phyloP scores from a whole-genome alignment of 1,140 invertebrate species.

The Ruditapes philippinarum region DNA sequence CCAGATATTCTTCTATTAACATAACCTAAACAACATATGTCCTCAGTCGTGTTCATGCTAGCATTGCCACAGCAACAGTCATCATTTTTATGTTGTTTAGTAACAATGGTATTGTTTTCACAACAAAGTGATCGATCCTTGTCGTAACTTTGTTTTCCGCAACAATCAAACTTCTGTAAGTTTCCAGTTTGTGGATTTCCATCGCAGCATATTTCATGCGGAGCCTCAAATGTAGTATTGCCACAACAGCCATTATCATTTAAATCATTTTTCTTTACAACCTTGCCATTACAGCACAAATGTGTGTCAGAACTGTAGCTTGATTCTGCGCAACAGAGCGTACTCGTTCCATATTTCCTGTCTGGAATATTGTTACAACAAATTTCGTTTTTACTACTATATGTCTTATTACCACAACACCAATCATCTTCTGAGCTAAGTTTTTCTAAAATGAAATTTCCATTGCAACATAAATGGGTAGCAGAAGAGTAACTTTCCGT shows the following conservation, averaged over 20 bases:
- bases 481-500: conserved; percentile 9
- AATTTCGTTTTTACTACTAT: conserved; percentile 24
- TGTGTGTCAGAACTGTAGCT: conserved; percentile 14
- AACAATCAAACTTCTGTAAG: not conserved
- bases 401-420: conserved; percentile 32
- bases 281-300: conserved; percentile 13
- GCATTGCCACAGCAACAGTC: conserved; percentile 40
- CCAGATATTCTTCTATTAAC: not conserved
- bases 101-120: not conserved
- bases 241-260: conserved; percentile 26
- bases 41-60: conserved; percentile 3
- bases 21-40: conserved; percentile 23
- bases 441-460: not conserved
- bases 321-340: not conserved
- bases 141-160: conserved; percentile 9
- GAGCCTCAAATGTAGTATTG: not conserved
- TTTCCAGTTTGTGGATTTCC: conserved; percentile 2
- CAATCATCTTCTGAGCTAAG: not conserved
- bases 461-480: conserved; percentile 22
- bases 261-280: not conserved
- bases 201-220: conserved; percentile 29
- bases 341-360: not conserved
- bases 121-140: conserved; percentile 1
- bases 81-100: conserved; percentile 1
- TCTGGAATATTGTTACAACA: conserved; percentile 33